phyloP scores from a whole-genome alignment of 2,113 vertebrate species.

The Prunella fulvescens region DNA sequence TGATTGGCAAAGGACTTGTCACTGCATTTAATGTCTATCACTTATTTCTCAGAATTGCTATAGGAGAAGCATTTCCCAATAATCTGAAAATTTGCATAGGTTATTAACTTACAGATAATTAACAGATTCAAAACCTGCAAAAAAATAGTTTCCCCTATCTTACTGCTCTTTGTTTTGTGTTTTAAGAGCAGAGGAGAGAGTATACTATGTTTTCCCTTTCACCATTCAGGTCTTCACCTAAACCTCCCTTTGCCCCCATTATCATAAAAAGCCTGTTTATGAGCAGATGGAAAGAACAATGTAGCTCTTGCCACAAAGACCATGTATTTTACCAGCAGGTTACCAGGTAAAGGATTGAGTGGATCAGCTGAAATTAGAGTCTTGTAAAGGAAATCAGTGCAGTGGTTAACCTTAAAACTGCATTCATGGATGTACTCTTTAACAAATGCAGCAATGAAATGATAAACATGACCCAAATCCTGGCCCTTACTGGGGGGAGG shows the following conservation, averaged over 20 bases:
- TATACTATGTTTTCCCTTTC: neutral
- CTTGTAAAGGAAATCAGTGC: constrained; percentile 2
- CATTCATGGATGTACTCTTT: neutral
- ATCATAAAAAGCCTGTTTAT: neutral
- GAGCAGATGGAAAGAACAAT: neutral
- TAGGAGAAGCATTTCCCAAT: neutral
- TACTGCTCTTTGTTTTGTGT: neutral
- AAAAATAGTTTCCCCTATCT: neutral
- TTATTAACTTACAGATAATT: neutral
- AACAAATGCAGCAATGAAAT: constrained; percentile 19
- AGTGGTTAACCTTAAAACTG: constrained; percentile 42
- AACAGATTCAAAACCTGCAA: neutral
- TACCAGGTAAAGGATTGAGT: constrained; percentile 7
- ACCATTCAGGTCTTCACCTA: neutral
- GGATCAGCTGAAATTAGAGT: neutral
- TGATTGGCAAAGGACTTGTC: neutral
- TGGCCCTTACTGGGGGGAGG: neutral
- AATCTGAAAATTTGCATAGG: neutral
- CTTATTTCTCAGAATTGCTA: neutral
- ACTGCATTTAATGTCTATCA: neutral
- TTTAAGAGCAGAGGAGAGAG: neutral
- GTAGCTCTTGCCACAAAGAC: neutral
- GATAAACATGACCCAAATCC: constrained; percentile 43
- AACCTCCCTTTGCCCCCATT: neutral
- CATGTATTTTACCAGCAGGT: constrained; percentile 2